Evolutionary conservation across 2,113 vertebrate species (phyloP).

Genomic region (Laticauda laticaudata): DNA sequence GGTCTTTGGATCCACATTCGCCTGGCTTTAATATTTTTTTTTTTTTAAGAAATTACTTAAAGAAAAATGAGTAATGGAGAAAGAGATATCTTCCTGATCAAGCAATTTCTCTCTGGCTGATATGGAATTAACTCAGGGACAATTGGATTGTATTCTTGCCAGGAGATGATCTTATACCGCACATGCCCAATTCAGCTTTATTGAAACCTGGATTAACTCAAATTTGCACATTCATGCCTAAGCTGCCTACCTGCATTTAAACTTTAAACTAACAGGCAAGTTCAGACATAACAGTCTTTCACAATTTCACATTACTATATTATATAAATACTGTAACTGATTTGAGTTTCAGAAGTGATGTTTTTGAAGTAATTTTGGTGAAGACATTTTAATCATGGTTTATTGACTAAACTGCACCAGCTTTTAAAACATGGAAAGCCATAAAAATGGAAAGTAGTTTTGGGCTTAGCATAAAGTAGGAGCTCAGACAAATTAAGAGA

Average conservation of each 20-base stretch:
- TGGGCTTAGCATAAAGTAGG: neutral
- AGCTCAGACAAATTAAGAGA: neutral
- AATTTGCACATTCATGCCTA: neutral
- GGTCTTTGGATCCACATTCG: neutral
- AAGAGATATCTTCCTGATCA: neutral
- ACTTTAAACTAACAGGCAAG: neutral
- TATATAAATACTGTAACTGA: neutral
- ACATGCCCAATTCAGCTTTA: neutral
- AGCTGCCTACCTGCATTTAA: neutral
- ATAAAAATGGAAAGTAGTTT: neutral
- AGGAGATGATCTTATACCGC: neutral
- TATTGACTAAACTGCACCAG: neutral
- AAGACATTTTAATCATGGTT: neutral
- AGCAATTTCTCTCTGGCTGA: neutral
- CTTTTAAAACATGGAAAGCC: neutral
- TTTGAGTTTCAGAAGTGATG: neutral
- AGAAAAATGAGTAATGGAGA: neutral
- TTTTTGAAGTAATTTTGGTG: slow-evolving; percentile 27
- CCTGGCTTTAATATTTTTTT: neutral
- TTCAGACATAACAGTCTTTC: neutral
- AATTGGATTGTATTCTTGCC: neutral
- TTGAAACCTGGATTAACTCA: neutral
- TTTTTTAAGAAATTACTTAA: neutral
- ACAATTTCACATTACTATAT: neutral
- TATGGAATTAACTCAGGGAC: neutral